A percentile compares a stretch with the other conserved stretches of the same genome.
These are phyloP conservation scores for Bombus cullumanus DNA, from an alignment of 1,140 invertebrate genomes.

Conservation along the genomic window DNA sequence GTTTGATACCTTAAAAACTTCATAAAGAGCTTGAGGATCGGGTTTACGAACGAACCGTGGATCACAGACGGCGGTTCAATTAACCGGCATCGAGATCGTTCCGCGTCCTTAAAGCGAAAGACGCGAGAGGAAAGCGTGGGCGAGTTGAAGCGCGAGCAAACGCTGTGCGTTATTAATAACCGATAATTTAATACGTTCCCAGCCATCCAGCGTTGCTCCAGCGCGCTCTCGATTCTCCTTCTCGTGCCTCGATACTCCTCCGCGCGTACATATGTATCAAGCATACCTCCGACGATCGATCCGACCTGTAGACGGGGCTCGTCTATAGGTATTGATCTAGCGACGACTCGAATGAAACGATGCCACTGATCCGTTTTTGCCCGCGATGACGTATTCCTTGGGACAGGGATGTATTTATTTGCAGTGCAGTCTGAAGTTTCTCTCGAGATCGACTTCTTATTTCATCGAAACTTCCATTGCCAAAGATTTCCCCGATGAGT, in stretches of 20 bases:
- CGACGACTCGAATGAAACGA: conserved; percentile 39
- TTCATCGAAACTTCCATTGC: background rate
- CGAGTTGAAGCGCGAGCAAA: conserved; percentile 50
- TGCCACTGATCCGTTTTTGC: conserved; percentile 45
- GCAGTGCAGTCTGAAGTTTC: background rate
- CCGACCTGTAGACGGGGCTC: conserved; percentile 46
- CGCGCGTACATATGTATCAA: conserved; percentile 10
- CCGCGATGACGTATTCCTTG: conserved; percentile 17
- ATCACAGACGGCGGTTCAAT: too few species aligned
- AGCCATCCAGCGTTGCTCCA: conserved; percentile 66
- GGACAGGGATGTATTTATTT: background rate
- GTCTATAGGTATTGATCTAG: conserved; percentile 41
- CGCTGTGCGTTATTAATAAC: conserved; percentile 77
- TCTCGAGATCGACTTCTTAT: too few species aligned
- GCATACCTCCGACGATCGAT: conserved; percentile 36
- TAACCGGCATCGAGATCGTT: background rate
- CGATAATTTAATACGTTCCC: conserved; percentile 78
- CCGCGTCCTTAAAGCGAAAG: conserved; percentile 13
- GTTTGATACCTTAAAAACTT: too few species aligned
- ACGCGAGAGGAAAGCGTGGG: conserved; percentile 58
- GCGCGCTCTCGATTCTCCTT: conserved; percentile 57
- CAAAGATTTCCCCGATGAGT: background rate
- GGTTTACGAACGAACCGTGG: too few species aligned
- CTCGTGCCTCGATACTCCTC: conserved; percentile 32
- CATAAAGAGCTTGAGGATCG: too few species aligned